phyloP scores from a whole-genome alignment of 2,797 vertebrate genomes.

The Diceros bicornis region DNA sequence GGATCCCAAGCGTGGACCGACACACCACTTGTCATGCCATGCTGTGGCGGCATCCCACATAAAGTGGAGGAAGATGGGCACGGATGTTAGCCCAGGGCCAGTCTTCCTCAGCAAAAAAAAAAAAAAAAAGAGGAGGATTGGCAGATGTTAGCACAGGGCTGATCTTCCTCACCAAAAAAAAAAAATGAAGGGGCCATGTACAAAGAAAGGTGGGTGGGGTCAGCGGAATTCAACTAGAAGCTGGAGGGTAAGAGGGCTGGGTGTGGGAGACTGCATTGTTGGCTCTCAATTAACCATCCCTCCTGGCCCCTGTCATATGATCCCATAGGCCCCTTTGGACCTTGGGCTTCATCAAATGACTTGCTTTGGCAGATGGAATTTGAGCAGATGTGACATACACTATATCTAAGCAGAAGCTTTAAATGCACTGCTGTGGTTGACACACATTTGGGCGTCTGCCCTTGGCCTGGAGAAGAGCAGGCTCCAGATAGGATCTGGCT shows the following conservation, averaged over 20 bases:
- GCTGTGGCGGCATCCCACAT: no score
- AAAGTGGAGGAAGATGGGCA: no score
- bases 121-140: no score
- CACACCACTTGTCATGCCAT: no score
- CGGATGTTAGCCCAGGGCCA: no score
- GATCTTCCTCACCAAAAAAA: no score
- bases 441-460: not conserved
- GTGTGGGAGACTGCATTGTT: not conserved
- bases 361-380: not conserved
- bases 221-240: not conserved
- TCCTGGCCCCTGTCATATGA: no score
- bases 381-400: not conserved
- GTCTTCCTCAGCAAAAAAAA: no score
- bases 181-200: not conserved
- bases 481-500: not conserved
- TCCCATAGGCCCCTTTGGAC: not conserved
- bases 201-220: not conserved
- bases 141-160: no score
- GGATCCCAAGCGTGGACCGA: no score
- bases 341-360: not conserved
- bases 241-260: not conserved
- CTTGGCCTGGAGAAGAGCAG: not conserved
- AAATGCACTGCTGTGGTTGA: not conserved
- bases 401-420: not conserved
- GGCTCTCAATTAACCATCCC: no score